Evolutionary conservation across 2,797 vertebrate genomes (phyloP).

Genomic region (Furcifer pardalis): DNA sequence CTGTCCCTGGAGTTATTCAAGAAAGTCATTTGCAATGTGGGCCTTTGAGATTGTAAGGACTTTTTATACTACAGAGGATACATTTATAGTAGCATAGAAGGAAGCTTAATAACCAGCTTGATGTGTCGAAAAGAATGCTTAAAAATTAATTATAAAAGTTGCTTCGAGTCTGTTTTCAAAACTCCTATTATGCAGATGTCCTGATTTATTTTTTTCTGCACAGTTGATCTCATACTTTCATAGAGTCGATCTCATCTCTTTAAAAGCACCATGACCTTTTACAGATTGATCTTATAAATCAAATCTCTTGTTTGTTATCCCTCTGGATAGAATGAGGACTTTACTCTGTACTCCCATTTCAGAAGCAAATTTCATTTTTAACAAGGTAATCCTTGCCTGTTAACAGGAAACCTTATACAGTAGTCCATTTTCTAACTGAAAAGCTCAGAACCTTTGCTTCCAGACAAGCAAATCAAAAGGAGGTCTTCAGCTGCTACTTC

Average conservation of each 20-base stretch:
- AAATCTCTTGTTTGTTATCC: not conserved
- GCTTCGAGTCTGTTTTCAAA: not conserved
- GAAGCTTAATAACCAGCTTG: not conserved
- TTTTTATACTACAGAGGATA: not conserved
- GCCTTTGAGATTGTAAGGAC: not conserved
- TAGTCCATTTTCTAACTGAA: not conserved
- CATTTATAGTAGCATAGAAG: not conserved
- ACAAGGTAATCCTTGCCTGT: not conserved
- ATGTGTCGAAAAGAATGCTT: not conserved
- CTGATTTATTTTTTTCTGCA: not conserved
- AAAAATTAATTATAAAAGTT: not conserved
- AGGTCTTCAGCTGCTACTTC: not conserved
- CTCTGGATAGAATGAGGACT: not conserved
- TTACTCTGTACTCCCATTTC: not conserved
- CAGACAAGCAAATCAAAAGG: not conserved
- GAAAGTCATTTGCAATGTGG: slow-evolving; percentile 13
- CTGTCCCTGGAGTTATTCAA: slow-evolving; percentile 22
- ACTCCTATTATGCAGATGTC: not conserved
- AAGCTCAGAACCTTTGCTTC: not conserved
- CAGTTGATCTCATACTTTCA: not conserved
- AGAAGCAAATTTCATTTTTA: not conserved
- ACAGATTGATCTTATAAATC: not conserved
- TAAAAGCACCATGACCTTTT: not conserved
- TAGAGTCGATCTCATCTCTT: not conserved
- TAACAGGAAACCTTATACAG: not conserved